Base-by-base conservation (phyloP, 1,140 invertebrate species). In the Rhopalosiphum maidis region DNA sequence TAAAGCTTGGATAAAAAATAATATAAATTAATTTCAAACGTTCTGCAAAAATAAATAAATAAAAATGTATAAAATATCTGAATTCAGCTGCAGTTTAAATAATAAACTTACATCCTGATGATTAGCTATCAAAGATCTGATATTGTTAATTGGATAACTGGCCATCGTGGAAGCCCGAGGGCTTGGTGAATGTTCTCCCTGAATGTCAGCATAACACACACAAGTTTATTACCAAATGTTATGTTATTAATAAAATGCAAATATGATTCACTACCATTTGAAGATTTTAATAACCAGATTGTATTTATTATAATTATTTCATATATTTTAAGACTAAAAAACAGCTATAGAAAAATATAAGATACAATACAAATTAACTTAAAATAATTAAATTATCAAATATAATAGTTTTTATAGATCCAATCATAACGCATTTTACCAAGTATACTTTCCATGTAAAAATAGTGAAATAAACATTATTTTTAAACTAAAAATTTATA, bases 151-250 rank as follows among this genome's bases (percentile, higher is more conserved):
- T 94, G 97, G 98, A 96, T 97, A 98, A 95, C 97, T 96, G 94
- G 98, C 98, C 97, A 98, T 97, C 94, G 97, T 97, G 94, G 97
- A 96, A 95, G 97, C 97, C 95, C 97, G 97, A 95, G 97, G 97
- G 96, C 97, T 97, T 95, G 98, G 98, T 95, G 98, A 98, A 95
- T 97, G 97, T 95, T 97, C 97, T 95, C 98, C 98, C 98, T 98
- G 96, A 86, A 51, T 89, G 68, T 77, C 92, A 94, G 94, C 86
- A 94, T 94, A 94, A 94, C 83, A 94, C 30, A 93, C 85, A 91
- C 8, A 94, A 41, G 94, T 93, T 91, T 23, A 90, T 46, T 93
- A 89, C 87, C 93, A 89, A 87, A 51, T 68, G 22, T 91, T 91
- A 77, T 77, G 25, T 46, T 23, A 46, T 77, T 90, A 15, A 90